phyloP scores from a whole-genome alignment of 2,797 vertebrate genomes.

The Enteromius argenteus region DNA sequence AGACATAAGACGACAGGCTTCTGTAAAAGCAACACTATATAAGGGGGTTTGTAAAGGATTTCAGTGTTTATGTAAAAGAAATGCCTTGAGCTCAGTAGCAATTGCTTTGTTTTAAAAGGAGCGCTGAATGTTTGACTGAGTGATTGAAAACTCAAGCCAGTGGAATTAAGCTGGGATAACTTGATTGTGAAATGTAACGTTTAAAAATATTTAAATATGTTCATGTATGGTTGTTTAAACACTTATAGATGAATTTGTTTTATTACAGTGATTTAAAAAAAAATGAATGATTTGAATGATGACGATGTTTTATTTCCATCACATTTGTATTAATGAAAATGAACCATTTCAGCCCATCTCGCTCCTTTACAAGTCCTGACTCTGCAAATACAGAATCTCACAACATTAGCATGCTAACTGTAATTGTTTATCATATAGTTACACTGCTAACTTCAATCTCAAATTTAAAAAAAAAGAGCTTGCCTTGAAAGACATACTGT shows the following conservation, averaged over 20 bases:
- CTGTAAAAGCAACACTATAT: background rate
- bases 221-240: background rate
- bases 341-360: background rate
- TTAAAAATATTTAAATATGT: background rate
- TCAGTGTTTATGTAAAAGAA: slow-evolving; percentile 75
- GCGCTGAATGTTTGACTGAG: background rate
- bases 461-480: background rate
- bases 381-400: background rate
- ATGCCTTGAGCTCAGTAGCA: slow-evolving; percentile 70
- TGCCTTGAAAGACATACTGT: slow-evolving; percentile 1
- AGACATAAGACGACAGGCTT: background rate
- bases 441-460: background rate
- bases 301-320: background rate
- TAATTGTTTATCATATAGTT: background rate
- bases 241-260: background rate
- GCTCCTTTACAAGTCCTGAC: background rate
- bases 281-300: background rate
- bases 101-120: background rate
- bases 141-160: background rate
- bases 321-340: background rate
- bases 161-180: background rate
- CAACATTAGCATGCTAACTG: background rate
- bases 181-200: background rate
- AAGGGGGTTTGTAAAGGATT: slow-evolving; percentile 76
- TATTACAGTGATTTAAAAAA: background rate